Evolutionary conservation across 2,888 invertebrate species (phyloP).

Genomic region (Euclidia mi): DNA sequence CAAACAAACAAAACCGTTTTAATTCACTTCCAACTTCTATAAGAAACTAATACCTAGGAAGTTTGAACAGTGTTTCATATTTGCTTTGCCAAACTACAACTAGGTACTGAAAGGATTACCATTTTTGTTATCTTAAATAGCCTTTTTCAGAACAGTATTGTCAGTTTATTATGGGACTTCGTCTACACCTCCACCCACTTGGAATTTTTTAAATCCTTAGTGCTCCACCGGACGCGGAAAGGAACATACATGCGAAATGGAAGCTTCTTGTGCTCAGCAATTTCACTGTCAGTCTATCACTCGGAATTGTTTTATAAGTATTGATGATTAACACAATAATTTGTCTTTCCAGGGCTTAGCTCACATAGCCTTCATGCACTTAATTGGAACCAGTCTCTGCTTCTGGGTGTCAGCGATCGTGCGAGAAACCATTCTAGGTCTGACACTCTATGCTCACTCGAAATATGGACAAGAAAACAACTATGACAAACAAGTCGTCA

Average conservation of each 20-base stretch:
- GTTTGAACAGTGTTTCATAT: not conserved
- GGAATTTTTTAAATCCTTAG: no score
- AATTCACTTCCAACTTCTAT: conserved; percentile 6
- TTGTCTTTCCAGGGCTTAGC: conserved; percentile 87
- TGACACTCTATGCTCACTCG: conserved; percentile 85
- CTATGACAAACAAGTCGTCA: not conserved
- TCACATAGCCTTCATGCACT: conserved; percentile 94
- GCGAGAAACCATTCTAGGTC: conserved; percentile 92
- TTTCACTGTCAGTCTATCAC: no score
- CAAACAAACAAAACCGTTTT: conserved; percentile 3
- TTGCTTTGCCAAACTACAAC: not conserved
- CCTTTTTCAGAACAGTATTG: no score
- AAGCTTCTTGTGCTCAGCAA: no score
- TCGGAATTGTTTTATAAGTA: no score
- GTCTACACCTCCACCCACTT: no score
- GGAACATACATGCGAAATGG: no score
- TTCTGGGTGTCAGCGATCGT: conserved; percentile 95
- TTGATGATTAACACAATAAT: not conserved
- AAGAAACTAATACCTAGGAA: conserved; percentile 7
- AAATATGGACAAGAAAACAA: conserved; percentile 57
- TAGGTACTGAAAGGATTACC: no score
- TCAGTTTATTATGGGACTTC: no score
- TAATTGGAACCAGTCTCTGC: conserved; percentile 94
- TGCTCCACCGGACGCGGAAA: no score
- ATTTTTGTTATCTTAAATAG: no score